Percentiles rank a stretch among this genome's conserved stretches.
phyloP scores from a whole-genome alignment of 2,797 vertebrate genomes.

The Capromys pilorides region DNA sequence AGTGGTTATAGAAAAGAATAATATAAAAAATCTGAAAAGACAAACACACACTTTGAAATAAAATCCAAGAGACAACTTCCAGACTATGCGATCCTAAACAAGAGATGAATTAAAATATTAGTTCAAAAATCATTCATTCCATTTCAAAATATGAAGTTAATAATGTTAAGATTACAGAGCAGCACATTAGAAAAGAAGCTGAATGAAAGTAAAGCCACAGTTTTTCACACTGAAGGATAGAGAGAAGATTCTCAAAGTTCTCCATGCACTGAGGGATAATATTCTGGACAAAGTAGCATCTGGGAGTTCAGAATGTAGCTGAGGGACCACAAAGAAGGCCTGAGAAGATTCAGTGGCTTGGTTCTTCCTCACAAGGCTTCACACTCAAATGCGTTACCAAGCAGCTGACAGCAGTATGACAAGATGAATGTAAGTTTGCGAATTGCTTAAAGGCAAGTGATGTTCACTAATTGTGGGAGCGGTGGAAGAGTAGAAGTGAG shows the following conservation, averaged over 20 bases:
- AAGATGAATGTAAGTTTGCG: not conserved
- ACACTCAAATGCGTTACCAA: not conserved
- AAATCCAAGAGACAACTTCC: not conserved
- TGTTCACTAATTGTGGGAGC: not conserved
- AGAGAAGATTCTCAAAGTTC: not conserved
- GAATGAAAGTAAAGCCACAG: not conserved
- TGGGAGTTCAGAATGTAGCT: not conserved
- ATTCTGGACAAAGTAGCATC: not conserved
- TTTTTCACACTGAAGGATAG: not conserved
- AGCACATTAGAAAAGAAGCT: not conserved
- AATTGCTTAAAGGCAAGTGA: not conserved
- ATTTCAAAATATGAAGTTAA: not conserved
- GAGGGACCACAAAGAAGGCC: not conserved
- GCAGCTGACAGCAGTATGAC: no score
- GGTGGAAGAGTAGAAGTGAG: not conserved
- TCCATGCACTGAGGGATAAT: not conserved
- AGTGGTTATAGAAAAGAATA: not conserved
- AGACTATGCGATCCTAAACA: not conserved
- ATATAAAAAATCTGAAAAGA: not conserved
- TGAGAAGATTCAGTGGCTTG: not conserved
- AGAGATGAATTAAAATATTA: not conserved
- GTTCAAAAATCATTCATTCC: not conserved
- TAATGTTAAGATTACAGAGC: not conserved
- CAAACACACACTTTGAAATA: not conserved
- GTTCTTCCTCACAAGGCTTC: not conserved